These are phyloP conservation scores for Dipodomys spectabilis DNA, from an alignment of 2,113 vertebrate species.

Conservation along the genomic window DNA sequence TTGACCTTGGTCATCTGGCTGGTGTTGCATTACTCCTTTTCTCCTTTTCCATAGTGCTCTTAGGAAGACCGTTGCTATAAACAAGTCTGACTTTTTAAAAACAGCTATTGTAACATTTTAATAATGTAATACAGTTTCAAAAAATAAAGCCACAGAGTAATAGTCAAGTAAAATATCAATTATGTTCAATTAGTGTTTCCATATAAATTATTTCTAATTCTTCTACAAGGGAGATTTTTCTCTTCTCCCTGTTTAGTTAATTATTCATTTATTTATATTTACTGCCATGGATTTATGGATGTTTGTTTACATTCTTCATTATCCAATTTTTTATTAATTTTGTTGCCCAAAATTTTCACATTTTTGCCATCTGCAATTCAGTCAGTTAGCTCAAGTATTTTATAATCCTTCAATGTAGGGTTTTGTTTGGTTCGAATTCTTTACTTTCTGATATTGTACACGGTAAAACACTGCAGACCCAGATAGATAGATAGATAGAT, in stretches of 20 bases:
- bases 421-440: neutral
- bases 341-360: neutral
- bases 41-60: neutral
- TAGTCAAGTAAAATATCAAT: neutral
- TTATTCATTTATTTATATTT: neutral
- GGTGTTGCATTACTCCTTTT: conserved; percentile 1
- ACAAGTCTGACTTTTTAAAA: neutral
- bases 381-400: neutral
- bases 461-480: neutral
- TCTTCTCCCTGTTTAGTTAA: neutral
- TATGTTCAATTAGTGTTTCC: neutral
- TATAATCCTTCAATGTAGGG: neutral
- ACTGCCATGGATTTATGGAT: neutral
- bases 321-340: neutral
- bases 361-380: neutral
- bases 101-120: too few relatives aligned
- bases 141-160: neutral
- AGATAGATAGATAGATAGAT: neutral
- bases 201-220: conserved; percentile 16
- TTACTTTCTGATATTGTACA: neutral
- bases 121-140: neutral
- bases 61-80: neutral
- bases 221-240: neutral
- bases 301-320: neutral
- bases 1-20: neutral